Conservation (phyloP, 2,888 invertebrate genomes). For the Tortricodes alternella region DNA sequence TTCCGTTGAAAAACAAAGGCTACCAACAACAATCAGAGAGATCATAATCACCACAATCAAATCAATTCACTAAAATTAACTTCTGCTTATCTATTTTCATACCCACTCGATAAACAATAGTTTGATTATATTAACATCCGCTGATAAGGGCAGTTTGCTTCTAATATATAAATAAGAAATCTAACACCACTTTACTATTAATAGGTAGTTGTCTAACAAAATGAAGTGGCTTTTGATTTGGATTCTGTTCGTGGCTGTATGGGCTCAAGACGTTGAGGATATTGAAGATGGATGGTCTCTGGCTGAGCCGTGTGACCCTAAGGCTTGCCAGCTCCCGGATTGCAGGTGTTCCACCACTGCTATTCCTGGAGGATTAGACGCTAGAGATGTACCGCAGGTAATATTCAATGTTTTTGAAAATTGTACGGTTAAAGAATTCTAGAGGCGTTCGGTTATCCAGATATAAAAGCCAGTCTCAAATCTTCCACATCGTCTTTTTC, state of each 20-base stretch:
- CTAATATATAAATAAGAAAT: slow-evolving; percentile 2
- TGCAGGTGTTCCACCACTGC: slow-evolving; percentile 78
- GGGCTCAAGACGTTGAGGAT: slow-evolving; percentile 12
- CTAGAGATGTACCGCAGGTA: slow-evolving; percentile 80
- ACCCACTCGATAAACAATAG: slow-evolving; percentile 3
- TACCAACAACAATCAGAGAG: not conserved
- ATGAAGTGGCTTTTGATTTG: slow-evolving; percentile 19
- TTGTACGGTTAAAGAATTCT: no score
- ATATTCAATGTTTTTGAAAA: not conserved
- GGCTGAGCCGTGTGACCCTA: slow-evolving; percentile 58
- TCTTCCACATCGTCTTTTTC: no score
- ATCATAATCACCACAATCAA: slow-evolving; percentile 1
- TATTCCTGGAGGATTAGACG: slow-evolving; percentile 70
- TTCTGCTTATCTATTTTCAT: not conserved
- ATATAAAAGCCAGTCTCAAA: no score
- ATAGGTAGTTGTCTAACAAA: not conserved
- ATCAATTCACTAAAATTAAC: slow-evolving; percentile 7
- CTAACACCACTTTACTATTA: not conserved
- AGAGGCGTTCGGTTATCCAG: not conserved
- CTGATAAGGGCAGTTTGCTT: no score
- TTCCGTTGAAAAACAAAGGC: not conserved
- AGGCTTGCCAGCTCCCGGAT: slow-evolving; percentile 73
- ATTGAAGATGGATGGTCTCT: slow-evolving; percentile 38
- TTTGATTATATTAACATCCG: not conserved
- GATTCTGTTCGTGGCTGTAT: slow-evolving; percentile 8